Evolutionary conservation across 2,888 invertebrate genomes (phyloP), one percentile per base, ranked within the genome.

Genomic region (Melinopterus prodromus): DNA sequence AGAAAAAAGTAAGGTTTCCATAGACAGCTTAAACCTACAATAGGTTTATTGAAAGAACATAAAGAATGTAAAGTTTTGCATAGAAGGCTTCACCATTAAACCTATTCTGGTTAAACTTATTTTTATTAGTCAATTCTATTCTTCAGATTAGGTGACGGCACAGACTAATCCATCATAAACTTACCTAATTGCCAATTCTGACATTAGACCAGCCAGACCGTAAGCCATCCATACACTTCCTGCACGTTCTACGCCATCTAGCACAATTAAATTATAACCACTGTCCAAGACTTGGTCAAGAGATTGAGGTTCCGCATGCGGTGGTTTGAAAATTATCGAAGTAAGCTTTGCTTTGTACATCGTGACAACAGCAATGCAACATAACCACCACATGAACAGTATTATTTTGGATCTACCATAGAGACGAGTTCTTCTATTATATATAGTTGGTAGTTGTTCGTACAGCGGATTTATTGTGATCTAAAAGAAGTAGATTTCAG

Each of bases 301-400:
- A 77, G 79, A 79, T 5, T 81, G 78, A 5, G 84, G 84, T 80
- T 84, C 84, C 12, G 76, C 69, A 69, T 83, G 82, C 3, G 83
- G 82, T 14, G 83, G 83, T 74, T 83, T 72, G 12, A 83, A 82
- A 7, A 84, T 78, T 69, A 84, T 83, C 7, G 85, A 81, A 70
- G 84, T 82, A 37, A 85, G 72, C 78, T 84, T 84, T 6, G 83
- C 83, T 80, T 83, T 85, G 72, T 85, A 85, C 3, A 84, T 79
- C 2, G 83, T 82, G 69, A 78, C 76, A 26, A 84, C 72, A 16
- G 82, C 81, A n/a, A 81, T 77, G 16, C 82, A 82, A 15, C 81
- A 71, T 70, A 83, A 79, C 77, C 84, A 82, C 79, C 83, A 82
- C 69, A 82, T 35, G 4, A 76, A 7, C n/a, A 84, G 76, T 37